Base-by-base conservation (phyloP, 1,140 invertebrate genomes). In the Hyphantria cunea region DNA sequence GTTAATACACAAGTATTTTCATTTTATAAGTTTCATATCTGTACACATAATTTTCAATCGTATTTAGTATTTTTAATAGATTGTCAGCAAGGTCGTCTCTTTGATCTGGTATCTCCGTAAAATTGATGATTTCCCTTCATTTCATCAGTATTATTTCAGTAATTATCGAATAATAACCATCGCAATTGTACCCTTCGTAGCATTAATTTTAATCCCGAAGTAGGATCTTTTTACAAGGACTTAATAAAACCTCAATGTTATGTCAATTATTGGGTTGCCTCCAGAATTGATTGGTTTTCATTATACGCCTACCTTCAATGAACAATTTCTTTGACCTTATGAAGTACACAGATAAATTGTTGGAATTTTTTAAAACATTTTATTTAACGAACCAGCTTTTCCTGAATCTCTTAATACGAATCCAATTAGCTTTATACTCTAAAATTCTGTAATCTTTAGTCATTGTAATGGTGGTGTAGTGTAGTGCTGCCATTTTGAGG, bases 241-340 rank as follows among this genome's bases (percentile, higher is more conserved):
- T 51, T 47, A 60, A 51, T 60, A 60, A 58, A 60, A 60, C 50
- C 47, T 37, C 56, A 51, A 60, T n/a, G 5, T 60, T 60, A 60
- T 34, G 33, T 41, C 47, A 50, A 59, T 59, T 49, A 59, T 48
- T 34, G 37, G 37, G 37, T 44, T 60, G 39, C 45, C 34, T 50
- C 37, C 37, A 33, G 14, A 51, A 51, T 51, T 51, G 56, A 51
- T 60, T 60, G 56, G 25, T 60, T 60, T 60, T 32, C 56, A 59
- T 59, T 59, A 59, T 59, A 41, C 25, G 56, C 14, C 49, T 11
- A 39, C 33, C 56, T 14, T 42, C 42, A 49, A 42, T 10, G 12
- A 60, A 42, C 56, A 17, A 37, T 50, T 32, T 50, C 33, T 60
- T 60, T 60, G 42, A 51, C 39, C 32, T 60, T 42, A 60, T 60